Conservation (phyloP, 2,113 vertebrate species). For the Spea multiplicata region DNA sequence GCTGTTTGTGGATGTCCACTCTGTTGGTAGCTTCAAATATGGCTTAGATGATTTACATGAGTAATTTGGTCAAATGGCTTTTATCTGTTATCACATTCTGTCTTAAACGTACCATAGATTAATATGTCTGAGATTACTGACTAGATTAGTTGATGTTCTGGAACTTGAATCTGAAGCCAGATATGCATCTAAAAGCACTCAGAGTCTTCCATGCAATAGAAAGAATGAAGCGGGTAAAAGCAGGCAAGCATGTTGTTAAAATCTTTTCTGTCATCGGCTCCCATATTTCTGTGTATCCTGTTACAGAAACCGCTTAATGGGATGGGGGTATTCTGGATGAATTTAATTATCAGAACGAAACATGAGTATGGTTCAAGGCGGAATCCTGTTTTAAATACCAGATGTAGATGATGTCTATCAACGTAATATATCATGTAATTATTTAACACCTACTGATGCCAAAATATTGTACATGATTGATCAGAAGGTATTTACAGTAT, state of each 20-base stretch:
- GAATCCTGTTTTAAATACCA: not conserved
- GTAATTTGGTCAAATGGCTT: constrained; percentile 14
- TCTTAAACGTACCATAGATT: not conserved
- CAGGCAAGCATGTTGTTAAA: not conserved
- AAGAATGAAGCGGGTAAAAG: not conserved
- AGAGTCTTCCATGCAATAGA: not conserved
- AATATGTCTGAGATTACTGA: not conserved
- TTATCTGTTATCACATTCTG: not conserved
- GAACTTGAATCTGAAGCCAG: not conserved
- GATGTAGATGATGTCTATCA: not conserved
- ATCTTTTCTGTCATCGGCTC: not conserved
- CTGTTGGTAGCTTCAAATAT: not conserved
- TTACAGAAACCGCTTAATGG: constrained; percentile 3
- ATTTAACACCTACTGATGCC: constrained; percentile 12
- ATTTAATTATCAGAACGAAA: not conserved
- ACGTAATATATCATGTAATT: not conserved
- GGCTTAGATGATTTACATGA: not conserved
- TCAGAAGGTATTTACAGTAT: not conserved
- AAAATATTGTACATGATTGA: not conserved
- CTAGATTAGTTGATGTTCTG: not conserved
- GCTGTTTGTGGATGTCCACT: not conserved
- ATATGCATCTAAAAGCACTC: not conserved
- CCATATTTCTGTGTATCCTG: constrained; percentile 4
- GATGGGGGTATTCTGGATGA: not conserved
- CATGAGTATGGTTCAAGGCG: not conserved